Conservation (phyloP, 2,797 vertebrate species). For the Pseudochirops corinnae region DNA sequence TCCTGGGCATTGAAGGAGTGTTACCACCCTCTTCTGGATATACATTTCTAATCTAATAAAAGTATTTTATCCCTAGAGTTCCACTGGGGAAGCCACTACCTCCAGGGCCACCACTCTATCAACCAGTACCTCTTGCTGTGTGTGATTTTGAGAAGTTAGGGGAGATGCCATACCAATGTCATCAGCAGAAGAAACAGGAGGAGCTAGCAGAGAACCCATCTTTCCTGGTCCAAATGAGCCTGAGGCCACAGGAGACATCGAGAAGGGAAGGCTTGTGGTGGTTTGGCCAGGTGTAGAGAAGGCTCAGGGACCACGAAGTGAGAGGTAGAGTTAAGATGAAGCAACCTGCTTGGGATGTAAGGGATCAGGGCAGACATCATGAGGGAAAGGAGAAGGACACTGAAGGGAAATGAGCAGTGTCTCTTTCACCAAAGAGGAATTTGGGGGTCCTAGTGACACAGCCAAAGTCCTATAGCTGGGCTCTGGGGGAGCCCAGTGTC, state of each 20-base stretch:
- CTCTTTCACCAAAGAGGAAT: not conserved
- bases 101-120: not conserved
- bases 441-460: too few relatives aligned
- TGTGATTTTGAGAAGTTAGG: not conserved
- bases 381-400: too few relatives aligned
- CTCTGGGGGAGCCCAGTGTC: not conserved
- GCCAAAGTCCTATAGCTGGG: not conserved
- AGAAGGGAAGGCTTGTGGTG: not conserved
- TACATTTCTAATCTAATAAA: not conserved
- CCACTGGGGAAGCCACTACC: not conserved
- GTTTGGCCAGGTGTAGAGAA: too few relatives aligned
- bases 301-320: too few relatives aligned
- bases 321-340: not conserved
- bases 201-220: not conserved
- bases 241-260: not conserved
- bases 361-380: too few relatives aligned
- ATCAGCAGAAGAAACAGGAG: not conserved
- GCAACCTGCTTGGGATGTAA: not conserved
- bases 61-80: not conserved
- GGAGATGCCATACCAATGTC: not conserved
- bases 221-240: not conserved
- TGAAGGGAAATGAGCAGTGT: not conserved
- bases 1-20: not conserved
- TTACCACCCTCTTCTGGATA: not conserved
- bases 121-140: not conserved